These are phyloP conservation scores for Dermolepida albohirtum DNA, from an alignment of 2,888 invertebrate genomes.

Conservation along the genomic window DNA sequence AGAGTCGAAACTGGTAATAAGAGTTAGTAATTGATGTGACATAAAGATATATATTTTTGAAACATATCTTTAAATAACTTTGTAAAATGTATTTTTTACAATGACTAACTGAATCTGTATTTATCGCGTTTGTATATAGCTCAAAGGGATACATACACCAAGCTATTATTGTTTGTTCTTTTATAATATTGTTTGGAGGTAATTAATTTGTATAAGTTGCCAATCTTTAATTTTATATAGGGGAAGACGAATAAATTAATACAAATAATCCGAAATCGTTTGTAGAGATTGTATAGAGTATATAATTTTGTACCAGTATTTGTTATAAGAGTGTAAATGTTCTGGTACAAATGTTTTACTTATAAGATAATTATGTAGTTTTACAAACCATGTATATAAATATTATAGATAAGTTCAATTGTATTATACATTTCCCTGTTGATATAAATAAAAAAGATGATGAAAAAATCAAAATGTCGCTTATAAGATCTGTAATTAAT, in stretches of 20 bases:
- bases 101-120: conserved; percentile 8
- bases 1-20: not conserved
- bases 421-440: conserved; percentile 32
- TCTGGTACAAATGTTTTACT: conserved; percentile 26
- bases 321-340: conserved; percentile 24
- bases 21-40: conserved; percentile 3
- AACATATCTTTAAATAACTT: conserved; percentile 24
- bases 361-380: conserved; percentile 32
- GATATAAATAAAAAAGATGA: conserved; percentile 12
- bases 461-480: conserved; percentile 14
- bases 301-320: conserved; percentile 32
- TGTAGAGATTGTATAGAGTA: conserved; percentile 33
- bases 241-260: no score
- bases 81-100: conserved; percentile 29
- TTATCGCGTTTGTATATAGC: conserved; percentile 19
- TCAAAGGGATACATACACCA: conserved; percentile 30
- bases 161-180: conserved; percentile 9
- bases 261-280: conserved; percentile 5
- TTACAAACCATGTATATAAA: conserved; percentile 34
- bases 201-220: not conserved
- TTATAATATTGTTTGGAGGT: conserved; percentile 1
- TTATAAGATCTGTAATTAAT: conserved; percentile 20
- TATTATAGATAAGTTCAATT: conserved; percentile 31
- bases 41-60: conserved; percentile 28
- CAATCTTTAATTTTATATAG: conserved; percentile 16